A percentile compares a stretch with the other conserved stretches of the same genome.
Conservation (phyloP, 2,888 invertebrate genomes). For the Linyphia triangularis region DNA sequence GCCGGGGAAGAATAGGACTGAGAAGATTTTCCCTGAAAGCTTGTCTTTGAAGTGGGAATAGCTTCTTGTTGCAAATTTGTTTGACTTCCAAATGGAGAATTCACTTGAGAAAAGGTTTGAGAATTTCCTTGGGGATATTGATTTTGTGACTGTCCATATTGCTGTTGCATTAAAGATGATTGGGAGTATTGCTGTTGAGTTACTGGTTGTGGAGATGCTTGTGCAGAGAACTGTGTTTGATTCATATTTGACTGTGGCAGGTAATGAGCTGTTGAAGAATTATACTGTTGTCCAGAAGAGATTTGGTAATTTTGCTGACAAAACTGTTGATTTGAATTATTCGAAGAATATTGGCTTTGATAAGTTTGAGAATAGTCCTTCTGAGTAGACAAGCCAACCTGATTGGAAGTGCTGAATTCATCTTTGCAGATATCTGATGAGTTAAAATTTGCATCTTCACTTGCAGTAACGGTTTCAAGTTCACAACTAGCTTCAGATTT, state of each 20-base stretch:
- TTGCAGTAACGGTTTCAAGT: conserved; percentile 24
- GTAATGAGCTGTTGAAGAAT: not conserved
- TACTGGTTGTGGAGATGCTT: conserved; percentile 29
- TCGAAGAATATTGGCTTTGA: conserved; percentile 43
- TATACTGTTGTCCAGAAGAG: conserved; percentile 33
- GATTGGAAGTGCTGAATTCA: conserved; percentile 33
- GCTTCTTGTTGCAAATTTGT: conserved; percentile 28
- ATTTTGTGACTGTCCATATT: conserved; percentile 52
- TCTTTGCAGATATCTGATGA: conserved; percentile 49
- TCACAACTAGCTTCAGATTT: conserved; percentile 51
- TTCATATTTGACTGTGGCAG: conserved; percentile 17
- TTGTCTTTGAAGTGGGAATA: conserved; percentile 13
- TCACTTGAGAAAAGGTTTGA: conserved; percentile 26
- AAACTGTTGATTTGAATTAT: conserved; percentile 32
- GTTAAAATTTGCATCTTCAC: conserved; percentile 40
- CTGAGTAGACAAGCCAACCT: conserved; percentile 6
- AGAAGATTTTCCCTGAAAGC: conserved; percentile 34
- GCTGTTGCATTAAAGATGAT: conserved; percentile 28
- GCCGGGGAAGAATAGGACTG: conserved; percentile 49
- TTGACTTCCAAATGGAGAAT: conserved; percentile 31
- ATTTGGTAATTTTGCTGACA: conserved; percentile 50
- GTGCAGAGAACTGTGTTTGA: conserved; percentile 16
- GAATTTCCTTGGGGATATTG: conserved; percentile 49
- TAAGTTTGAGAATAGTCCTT: conserved; percentile 54
- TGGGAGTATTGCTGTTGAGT: conserved; percentile 47